phyloP scores from a whole-genome alignment of 2,113 vertebrate genomes.

The Trinectes maculatus region DNA sequence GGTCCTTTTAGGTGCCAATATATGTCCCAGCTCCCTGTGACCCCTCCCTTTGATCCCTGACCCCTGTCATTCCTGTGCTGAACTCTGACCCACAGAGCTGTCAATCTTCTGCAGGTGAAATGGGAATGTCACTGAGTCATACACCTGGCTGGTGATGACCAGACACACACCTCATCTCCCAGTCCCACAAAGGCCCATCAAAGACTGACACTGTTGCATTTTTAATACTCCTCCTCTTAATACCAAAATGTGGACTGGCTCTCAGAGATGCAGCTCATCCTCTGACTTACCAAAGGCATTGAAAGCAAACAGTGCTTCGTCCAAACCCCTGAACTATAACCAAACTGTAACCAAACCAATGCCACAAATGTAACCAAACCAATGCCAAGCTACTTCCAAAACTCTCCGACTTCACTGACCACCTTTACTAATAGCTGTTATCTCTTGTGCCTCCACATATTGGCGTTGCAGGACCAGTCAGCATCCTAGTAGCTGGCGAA shows the following conservation, averaged over 20 bases:
- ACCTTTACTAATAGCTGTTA: constrained; percentile 62
- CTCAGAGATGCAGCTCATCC: constrained; percentile 75
- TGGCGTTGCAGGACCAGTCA: constrained; percentile 43
- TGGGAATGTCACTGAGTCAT: constrained; percentile 54
- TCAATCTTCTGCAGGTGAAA: constrained; percentile 70
- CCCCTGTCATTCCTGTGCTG: constrained; percentile 78
- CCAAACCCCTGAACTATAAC: constrained; percentile 77
- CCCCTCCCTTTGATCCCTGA: constrained; percentile 64
- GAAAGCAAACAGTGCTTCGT: constrained; percentile 66
- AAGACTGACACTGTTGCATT: constrained; percentile 64
- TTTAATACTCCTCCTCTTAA: constrained; percentile 65
- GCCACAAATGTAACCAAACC: constrained; percentile 76
- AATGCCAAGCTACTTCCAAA: constrained; percentile 79
- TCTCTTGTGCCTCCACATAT: constrained; percentile 49
- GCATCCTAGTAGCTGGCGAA: constrained; percentile 42
- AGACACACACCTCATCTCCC: constrained; percentile 53
- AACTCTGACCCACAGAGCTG: constrained; percentile 76
- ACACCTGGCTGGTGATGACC: constrained; percentile 52
- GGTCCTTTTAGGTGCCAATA: constrained; percentile 82
- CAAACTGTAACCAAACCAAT: constrained; percentile 81
- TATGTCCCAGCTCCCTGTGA: constrained; percentile 80
- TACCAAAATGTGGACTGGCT: constrained; percentile 72
- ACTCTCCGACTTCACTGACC: constrained; percentile 63
- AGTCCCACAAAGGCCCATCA: constrained; percentile 51
- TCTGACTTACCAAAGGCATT: constrained; percentile 80